Evolutionary conservation across 2,797 vertebrate genomes (phyloP).

Genomic region (Microctenopoma stevenorrisi): DNA sequence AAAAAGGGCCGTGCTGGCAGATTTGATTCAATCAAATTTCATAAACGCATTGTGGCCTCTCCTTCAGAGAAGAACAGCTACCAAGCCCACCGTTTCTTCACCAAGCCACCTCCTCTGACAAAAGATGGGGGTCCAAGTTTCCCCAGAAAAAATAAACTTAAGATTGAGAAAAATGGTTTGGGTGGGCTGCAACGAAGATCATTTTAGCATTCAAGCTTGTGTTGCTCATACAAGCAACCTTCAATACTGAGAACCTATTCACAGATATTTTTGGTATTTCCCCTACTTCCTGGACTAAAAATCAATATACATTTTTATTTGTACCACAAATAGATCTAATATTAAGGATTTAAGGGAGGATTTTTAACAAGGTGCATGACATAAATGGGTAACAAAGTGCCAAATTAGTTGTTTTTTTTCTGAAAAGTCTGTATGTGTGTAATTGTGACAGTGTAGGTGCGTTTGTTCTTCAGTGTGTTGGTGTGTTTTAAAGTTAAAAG

Average conservation of each 20-base stretch:
- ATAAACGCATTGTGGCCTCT: conserved; percentile 66
- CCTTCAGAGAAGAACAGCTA: conserved; percentile 59
- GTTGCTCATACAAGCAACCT: conserved; percentile 73
- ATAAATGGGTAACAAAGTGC: conserved; percentile 96
- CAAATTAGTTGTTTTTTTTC: conserved; percentile 85
- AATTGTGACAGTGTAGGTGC: conserved; percentile 41
- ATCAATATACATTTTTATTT: conserved; percentile 87
- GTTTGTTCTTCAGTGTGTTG: conserved; percentile 13
- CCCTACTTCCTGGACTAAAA: conserved; percentile 82
- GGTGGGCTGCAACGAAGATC: conserved; percentile 57
- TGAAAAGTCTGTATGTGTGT: conserved; percentile 81
- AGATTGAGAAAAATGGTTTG: conserved; percentile 66
- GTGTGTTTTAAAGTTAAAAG: conserved; percentile 57
- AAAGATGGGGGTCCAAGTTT: conserved; percentile 63
- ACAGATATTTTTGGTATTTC: conserved; percentile 83
- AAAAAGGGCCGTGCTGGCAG: conserved; percentile 67
- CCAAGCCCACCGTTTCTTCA: conserved; percentile 68
- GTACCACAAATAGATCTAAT: conserved; percentile 89
- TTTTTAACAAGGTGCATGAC: conserved; percentile 96
- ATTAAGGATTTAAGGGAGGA: conserved; percentile 90
- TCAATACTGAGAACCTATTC: conserved; percentile 81
- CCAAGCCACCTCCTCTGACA: conserved; percentile 55
- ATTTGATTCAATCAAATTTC: conserved; percentile 67
- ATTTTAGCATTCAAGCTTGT: conserved; percentile 70
- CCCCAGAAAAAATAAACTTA: conserved; percentile 70